These are phyloP conservation scores for Drosophila nigricruria DNA, from an alignment of 2,888 invertebrate genomes.

Conservation along the genomic window DNA sequence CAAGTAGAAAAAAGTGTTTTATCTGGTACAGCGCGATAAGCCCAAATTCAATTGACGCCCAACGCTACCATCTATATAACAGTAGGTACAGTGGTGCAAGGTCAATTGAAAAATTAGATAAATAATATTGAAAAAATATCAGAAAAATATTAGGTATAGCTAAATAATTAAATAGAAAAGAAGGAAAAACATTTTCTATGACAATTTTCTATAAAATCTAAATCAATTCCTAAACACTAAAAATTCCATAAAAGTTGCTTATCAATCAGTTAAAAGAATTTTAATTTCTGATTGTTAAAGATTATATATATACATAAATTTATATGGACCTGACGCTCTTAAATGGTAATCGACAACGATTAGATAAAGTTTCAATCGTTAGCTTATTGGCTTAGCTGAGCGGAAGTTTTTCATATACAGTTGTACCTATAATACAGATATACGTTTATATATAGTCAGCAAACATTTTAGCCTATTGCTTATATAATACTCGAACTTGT, in stretches of 20 bases:
- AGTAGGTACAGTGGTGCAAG: background rate
- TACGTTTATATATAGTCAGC: conserved; percentile 2
- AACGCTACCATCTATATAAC: background rate
- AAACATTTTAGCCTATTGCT: conserved; percentile 34
- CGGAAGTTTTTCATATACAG: conserved; percentile 31
- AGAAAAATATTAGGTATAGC: background rate
- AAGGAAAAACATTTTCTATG: too few species aligned
- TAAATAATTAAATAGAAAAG: too few species aligned
- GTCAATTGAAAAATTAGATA: background rate
- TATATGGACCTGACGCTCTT: conserved; percentile 6
- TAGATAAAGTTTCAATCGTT: conserved; percentile 42
- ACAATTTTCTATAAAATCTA: background rate
- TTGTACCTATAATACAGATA: background rate
- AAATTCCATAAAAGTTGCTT: background rate
- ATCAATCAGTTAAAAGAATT: background rate
- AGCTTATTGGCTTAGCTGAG: conserved; percentile 16
- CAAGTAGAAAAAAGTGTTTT: conserved; percentile 15
- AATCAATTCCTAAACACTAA: background rate
- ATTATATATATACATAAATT: background rate
- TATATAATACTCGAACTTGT: conserved; percentile 30
- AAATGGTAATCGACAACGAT: conserved; percentile 36
- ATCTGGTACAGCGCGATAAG: conserved; percentile 47
- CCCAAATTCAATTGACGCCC: conserved; percentile 32
- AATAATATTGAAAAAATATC: background rate
- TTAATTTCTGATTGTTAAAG: conserved; percentile 2